Evolutionary conservation across 2,113 vertebrate species (phyloP), one percentile per base, ranked within the genome.

Genomic region (Melozone crissalis): DNA sequence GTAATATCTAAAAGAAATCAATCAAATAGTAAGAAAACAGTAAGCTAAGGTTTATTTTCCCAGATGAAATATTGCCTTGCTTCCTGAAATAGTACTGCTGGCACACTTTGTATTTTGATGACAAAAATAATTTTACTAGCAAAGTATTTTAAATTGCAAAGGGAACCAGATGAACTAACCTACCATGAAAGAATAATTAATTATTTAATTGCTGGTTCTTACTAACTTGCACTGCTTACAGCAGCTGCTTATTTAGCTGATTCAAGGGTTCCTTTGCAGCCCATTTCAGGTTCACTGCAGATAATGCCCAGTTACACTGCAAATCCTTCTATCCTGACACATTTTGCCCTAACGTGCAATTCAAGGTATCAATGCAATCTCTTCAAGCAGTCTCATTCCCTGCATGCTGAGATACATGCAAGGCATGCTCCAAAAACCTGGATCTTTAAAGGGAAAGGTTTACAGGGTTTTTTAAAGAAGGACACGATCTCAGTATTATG

Each of bases 221-320:
- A 39, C 65, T 55, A 55, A 69, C 65, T 84, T 74, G 58, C 49
- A 63, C 39, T 71, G 44, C 21, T 94, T 65, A 30, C 73, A 68
- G 66, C 73, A 58, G 52, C 77, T 95, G 89, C 77, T 91, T 82
- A 78, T 67, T 91, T 89, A 84, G 65, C 80, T 89, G 80, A 96
- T 89, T 75, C 84, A 84, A 88, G 41, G 26, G 47, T 59, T 92
- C 72, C 80, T 89, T 52, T 92, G 62, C 49, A 87, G 76, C 31
- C 43, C 67, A 5, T 71, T 86, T 93, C 86, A 87, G 57, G 37
- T 68, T 72, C 35, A 47, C 57, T 84, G 44, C 77, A 77, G 52
- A 44, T 31, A 92, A 86, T 31, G 28, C 39, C 24, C 57, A 65
- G 51, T 84, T 67, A 51, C 28, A 71, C 28, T 59, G 76, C 65